phyloP scores from a whole-genome alignment of 1,140 invertebrate species.

The Trypoxylus dichotomus region DNA sequence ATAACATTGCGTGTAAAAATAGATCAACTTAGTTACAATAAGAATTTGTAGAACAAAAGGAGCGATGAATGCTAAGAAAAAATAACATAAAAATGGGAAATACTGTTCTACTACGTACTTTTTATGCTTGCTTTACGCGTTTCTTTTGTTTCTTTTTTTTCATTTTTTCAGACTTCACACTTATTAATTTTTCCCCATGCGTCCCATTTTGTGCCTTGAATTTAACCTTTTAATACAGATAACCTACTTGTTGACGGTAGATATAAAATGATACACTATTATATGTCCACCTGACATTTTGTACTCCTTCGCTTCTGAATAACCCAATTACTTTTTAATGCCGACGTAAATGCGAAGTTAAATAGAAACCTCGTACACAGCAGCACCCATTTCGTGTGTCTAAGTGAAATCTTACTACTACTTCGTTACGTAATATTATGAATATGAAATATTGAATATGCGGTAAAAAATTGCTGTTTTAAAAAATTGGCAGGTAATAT shows the following conservation, averaged over 20 bases:
- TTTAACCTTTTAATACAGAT: background rate
- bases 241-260: background rate
- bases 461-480: too few species aligned
- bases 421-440: too few species aligned
- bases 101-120: background rate
- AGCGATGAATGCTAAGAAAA: too few species aligned
- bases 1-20: background rate
- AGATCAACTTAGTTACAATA: background rate
- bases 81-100: too few species aligned
- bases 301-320: background rate
- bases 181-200: background rate
- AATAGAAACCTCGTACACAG: background rate
- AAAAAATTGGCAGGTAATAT: too few species aligned
- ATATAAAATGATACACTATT: background rate
- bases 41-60: background rate
- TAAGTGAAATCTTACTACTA: too few species aligned
- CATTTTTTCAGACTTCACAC: background rate
- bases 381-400: background rate
- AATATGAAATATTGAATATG: too few species aligned
- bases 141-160: background rate
- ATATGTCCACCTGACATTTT: slow-evolving; percentile 2
- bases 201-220: background rate
- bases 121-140: background rate
- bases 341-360: background rate
- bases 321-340: slow-evolving; percentile 7